Conservation (phyloP, 53 echinoderm and acorn worm genomes). For the Hippasteria phrygiana region DNA sequence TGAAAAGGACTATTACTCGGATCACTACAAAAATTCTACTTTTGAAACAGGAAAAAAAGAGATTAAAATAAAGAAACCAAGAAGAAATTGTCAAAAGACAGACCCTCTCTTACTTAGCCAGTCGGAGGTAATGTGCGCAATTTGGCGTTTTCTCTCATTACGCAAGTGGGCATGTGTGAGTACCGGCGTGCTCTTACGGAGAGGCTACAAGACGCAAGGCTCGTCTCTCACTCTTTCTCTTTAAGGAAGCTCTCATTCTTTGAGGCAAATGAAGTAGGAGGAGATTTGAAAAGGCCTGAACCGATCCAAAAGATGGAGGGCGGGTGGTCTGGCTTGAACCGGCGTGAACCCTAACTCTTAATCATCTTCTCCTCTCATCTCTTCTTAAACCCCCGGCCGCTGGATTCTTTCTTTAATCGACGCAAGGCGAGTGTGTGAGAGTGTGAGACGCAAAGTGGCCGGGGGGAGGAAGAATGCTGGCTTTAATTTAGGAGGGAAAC, state of each 20-base stretch:
- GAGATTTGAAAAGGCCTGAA: background rate
- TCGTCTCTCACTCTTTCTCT: conserved; percentile 14
- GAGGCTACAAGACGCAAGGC: background rate
- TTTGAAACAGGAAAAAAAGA: background rate
- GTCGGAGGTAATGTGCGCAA: conserved; percentile 32
- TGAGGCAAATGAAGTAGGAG: conserved; percentile 20
- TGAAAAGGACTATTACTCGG: no score
- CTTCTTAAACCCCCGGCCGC: conserved; percentile 9
- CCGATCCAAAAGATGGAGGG: background rate
- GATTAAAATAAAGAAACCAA: background rate
- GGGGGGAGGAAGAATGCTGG: background rate
- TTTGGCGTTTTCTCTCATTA: conserved; percentile 26
- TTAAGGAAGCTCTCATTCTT: conserved; percentile 38
- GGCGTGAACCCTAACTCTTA: background rate
- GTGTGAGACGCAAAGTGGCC: background rate
- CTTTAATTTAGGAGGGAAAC: conserved; percentile 15
- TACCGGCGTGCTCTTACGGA: conserved; percentile 10
- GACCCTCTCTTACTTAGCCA: conserved; percentile 55
- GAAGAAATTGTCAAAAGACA: conserved; percentile 1
- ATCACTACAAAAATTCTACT: background rate
- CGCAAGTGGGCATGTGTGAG: background rate
- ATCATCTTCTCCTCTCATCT: background rate
- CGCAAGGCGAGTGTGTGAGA: background rate
- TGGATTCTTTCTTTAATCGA: conserved; percentile 13
- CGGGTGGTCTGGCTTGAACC: background rate